These are phyloP conservation scores for Indicator indicator DNA, from an alignment of 2,113 vertebrate species.

Conservation along the genomic window DNA sequence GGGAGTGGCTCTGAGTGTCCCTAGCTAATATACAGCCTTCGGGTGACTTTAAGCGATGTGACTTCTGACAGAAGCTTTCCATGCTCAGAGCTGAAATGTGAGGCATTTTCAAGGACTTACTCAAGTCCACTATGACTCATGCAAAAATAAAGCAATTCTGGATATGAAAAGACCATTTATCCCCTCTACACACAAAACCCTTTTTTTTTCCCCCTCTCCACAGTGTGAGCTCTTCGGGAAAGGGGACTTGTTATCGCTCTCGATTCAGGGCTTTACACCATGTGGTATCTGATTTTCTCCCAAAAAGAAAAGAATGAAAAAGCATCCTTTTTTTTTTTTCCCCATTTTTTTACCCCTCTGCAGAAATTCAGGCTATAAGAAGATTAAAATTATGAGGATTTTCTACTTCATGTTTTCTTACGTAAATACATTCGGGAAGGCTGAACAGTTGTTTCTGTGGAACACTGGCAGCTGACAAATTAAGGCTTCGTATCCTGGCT, in stretches of 20 bases:
- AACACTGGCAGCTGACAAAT: not conserved
- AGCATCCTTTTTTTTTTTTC: not conserved
- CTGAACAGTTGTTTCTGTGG: not conserved
- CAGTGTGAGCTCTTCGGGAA: conserved; percentile 48
- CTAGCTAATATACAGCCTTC: not conserved
- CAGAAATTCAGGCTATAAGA: not conserved
- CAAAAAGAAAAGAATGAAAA: conserved; percentile 18
- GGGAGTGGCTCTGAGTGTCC: not conserved
- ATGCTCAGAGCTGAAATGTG: conserved; percentile 5
- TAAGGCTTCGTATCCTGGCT: not conserved
- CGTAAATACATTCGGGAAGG: not conserved
- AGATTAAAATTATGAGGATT: not conserved
- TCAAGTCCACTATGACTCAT: conserved; percentile 43
- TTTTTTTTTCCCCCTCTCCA: not conserved
- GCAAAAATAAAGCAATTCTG: conserved; percentile 55
- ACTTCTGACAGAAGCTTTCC: conserved; percentile 19
- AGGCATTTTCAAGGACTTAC: conserved; percentile 34
- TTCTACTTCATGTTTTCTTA: conserved; percentile 6
- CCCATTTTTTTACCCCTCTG: not conserved
- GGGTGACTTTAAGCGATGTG: not conserved
- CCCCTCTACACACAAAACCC: not conserved
- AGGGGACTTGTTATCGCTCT: conserved; percentile 20
- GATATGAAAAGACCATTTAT: conserved; percentile 55
- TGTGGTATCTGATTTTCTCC: conserved; percentile 32
- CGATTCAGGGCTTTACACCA: conserved; percentile 12